A percentile compares a stretch with the other conserved stretches of the same genome.
phyloP scores from a whole-genome alignment of 2,113 vertebrate genomes.

The Ptilonorhynchus violaceus region DNA sequence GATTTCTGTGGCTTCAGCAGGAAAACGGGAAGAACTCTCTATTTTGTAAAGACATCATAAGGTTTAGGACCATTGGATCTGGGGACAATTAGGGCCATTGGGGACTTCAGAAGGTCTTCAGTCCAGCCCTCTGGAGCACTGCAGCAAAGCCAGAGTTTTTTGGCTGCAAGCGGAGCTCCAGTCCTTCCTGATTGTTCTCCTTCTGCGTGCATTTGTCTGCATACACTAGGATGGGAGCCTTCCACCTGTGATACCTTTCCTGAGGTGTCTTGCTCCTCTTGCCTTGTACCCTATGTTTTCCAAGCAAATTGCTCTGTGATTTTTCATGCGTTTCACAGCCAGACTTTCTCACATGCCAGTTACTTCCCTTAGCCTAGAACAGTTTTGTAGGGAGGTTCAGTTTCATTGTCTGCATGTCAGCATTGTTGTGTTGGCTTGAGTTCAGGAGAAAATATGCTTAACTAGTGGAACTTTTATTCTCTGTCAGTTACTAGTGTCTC shows the following conservation, averaged over 20 bases:
- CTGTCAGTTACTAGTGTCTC: neutral
- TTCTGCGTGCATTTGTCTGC: neutral
- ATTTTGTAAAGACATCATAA: neutral
- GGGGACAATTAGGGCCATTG: neutral
- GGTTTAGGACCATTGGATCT: neutral
- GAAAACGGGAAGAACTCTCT: neutral
- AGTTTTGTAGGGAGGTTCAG: neutral
- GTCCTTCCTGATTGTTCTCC: neutral
- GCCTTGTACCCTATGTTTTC: neutral
- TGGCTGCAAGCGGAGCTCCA: neutral
- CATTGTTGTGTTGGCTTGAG: neutral
- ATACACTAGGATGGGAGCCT: neutral
- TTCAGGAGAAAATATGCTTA: neutral
- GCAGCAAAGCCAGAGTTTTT: neutral
- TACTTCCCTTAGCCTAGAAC: neutral
- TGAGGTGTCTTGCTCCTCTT: neutral
- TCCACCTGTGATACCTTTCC: rapidly evolving
- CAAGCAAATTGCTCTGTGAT: neutral
- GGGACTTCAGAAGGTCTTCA: neutral
- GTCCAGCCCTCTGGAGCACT: too few relatives aligned
- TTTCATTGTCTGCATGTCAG: neutral
- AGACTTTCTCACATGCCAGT: rapidly evolving
- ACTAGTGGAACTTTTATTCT: neutral
- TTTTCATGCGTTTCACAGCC: neutral
- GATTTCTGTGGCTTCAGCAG: neutral